phyloP scores from a whole-genome alignment of 2,888 invertebrate species.

The Sycophila texana region DNA sequence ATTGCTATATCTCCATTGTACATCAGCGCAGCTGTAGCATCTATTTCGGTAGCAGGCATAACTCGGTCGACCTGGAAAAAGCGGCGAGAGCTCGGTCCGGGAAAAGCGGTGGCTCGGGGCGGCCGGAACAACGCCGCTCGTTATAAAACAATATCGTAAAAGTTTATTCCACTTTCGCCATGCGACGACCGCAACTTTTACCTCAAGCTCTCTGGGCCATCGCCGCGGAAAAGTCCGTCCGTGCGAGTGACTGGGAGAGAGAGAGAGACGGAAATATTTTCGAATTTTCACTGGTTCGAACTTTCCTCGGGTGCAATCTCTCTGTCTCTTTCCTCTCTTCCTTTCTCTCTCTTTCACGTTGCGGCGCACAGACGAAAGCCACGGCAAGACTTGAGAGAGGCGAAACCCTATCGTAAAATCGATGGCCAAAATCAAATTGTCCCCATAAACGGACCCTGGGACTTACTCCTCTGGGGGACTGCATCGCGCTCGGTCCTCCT shows the following conservation, averaged over 20 bases:
- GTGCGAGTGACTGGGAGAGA: not conserved
- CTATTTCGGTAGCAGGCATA: slow-evolving; percentile 1
- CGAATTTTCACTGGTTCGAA: not conserved
- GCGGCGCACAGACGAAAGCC: slow-evolving; percentile 25
- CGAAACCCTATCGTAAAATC: slow-evolving; percentile 71
- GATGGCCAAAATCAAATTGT: slow-evolving; percentile 66
- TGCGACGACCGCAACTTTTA: slow-evolving; percentile 70
- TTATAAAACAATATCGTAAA: slow-evolving; percentile 64
- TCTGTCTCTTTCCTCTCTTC: not conserved
- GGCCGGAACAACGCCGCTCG: slow-evolving; percentile 13
- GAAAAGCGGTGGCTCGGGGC: no score
- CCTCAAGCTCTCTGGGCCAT: slow-evolving; percentile 61
- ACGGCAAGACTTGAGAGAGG: slow-evolving; percentile 64
- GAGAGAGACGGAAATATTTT: slow-evolving; percentile 5
- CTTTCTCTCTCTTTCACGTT: not conserved
- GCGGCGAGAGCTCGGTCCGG: not conserved
- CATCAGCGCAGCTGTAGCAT: not conserved
- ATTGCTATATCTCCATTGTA: not conserved
- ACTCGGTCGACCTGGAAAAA: slow-evolving; percentile 28
- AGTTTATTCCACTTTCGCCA: slow-evolving; percentile 65
- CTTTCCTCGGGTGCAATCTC: slow-evolving; percentile 13
- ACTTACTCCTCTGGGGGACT: slow-evolving; percentile 31
- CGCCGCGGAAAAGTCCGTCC: slow-evolving; percentile 1
- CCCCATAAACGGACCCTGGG: slow-evolving; percentile 61
- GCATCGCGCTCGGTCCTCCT: slow-evolving; percentile 7